Conservation (phyloP, 2,888 invertebrate species). For the Aphidius colemani region DNA sequence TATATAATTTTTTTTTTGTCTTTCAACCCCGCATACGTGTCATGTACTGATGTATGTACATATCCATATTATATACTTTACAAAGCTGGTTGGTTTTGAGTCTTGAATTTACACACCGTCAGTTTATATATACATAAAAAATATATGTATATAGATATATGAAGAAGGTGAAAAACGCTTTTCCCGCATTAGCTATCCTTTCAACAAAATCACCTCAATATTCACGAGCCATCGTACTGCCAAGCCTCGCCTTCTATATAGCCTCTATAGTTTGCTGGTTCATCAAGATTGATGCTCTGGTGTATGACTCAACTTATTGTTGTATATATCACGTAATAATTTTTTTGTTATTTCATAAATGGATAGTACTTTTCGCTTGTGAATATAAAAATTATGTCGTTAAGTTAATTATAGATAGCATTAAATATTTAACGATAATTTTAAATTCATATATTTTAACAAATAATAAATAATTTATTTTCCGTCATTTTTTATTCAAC, state of each 20-base stretch:
- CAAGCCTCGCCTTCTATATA: not conserved
- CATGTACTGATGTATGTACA: conserved; percentile 3
- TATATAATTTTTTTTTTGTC: conserved; percentile 7
- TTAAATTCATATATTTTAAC: no score
- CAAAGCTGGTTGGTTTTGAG: conserved; percentile 6
- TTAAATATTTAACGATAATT: no score
- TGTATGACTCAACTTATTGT: not conserved
- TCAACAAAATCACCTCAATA: conserved; percentile 29
- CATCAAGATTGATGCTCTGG: not conserved
- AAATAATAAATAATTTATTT: not conserved
- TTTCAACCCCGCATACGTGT: not conserved
- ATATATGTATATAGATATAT: no score
- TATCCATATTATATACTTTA: conserved; percentile 3
- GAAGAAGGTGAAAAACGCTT: conserved; percentile 13
- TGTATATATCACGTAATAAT: not conserved
- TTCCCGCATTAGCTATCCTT: conserved; percentile 26
- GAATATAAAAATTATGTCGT: not conserved
- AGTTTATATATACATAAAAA: not conserved
- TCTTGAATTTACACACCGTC: conserved; percentile 25
- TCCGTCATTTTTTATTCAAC: not conserved
- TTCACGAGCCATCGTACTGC: conserved; percentile 15
- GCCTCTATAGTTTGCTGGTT: no score
- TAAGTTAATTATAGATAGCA: no score
- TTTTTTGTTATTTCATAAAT: not conserved
- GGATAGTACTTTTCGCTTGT: not conserved